Percentiles rank a stretch among this genome's conserved stretches.
Evolutionary conservation across 2,888 invertebrate genomes (phyloP).

Genomic region (Neoascia interrupta): DNA sequence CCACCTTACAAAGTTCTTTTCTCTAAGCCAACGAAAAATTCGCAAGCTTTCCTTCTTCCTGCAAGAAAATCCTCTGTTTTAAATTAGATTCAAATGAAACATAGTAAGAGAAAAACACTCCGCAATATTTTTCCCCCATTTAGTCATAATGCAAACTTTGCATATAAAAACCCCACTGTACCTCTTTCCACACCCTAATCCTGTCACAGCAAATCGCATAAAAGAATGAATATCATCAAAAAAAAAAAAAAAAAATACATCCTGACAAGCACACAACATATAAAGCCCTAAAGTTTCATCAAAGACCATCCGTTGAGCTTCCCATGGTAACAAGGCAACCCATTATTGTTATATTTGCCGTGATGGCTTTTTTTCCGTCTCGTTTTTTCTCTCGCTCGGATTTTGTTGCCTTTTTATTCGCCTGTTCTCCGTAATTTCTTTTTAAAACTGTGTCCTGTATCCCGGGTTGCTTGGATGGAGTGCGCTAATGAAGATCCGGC

Average conservation of each 20-base stretch:
- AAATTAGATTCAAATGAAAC: constrained; percentile 27
- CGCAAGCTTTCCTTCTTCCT: background rate
- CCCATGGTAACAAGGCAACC: constrained; percentile 18
- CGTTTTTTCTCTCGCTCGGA: constrained; percentile 16
- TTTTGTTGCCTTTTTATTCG: constrained; percentile 7
- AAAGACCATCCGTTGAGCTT: constrained; percentile 51
- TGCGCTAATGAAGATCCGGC: constrained; percentile 68
- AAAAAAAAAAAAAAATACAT: background rate
- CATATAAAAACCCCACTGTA: background rate
- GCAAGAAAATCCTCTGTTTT: background rate
- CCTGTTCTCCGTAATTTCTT: constrained; percentile 37
- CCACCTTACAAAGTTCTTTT: too few relatives aligned
- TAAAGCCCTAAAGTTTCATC: constrained; percentile 22
- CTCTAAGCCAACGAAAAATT: background rate
- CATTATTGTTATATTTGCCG: constrained; percentile 33
- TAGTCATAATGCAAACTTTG: constrained; percentile 2
- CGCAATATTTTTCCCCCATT: background rate
- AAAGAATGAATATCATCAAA: too few relatives aligned
- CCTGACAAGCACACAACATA: constrained; percentile 21
- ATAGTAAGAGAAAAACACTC: too few relatives aligned
- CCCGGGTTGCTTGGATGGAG: too few relatives aligned
- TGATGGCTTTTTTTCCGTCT: constrained; percentile 10
- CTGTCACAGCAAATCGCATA: background rate
- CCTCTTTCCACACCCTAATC: background rate
- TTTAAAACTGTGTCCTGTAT: constrained; percentile 42